These are phyloP conservation scores for Camponotus floridanus DNA, from an alignment of 1,140 invertebrate species.

Conservation along the genomic window DNA sequence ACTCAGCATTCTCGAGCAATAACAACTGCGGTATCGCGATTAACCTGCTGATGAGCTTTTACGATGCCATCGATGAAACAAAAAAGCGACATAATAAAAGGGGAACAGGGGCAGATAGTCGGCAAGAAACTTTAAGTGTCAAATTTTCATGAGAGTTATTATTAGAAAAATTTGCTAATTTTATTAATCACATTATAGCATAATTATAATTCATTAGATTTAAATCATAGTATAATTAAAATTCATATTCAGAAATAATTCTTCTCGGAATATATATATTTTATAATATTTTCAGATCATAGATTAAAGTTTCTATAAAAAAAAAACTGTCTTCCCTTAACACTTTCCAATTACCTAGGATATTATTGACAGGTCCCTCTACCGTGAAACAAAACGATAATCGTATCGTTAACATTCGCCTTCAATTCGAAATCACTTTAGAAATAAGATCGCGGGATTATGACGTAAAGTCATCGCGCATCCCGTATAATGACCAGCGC, in stretches of 20 bases:
- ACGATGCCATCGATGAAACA: constrained; percentile 34
- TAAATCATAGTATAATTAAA: too few relatives aligned
- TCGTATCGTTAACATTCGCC: neutral
- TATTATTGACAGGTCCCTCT: neutral
- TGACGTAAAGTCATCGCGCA: constrained; percentile 32
- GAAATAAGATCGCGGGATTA: constrained; percentile 19
- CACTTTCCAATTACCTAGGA: neutral
- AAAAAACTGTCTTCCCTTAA: neutral
- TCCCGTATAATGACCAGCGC: constrained; percentile 60
- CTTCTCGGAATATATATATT: neutral
- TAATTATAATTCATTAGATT: constrained; percentile 19
- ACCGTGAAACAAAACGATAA: neutral
- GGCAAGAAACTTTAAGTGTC: constrained; percentile 11
- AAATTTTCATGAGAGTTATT: constrained; percentile 38
- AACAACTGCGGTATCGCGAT: constrained; percentile 59
- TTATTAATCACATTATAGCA: neutral
- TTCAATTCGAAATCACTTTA: constrained; percentile 33
- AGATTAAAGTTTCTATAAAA: too few relatives aligned
- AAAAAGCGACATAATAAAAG: constrained; percentile 16
- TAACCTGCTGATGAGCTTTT: constrained; percentile 65
- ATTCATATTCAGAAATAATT: neutral
- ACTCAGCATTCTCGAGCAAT: constrained; percentile 56
- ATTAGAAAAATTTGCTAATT: too few relatives aligned
- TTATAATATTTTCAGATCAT: too few relatives aligned
- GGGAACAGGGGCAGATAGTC: neutral